Base-by-base conservation (phyloP, 2,888 invertebrate genomes). In the Malthinus flaveolus region DNA sequence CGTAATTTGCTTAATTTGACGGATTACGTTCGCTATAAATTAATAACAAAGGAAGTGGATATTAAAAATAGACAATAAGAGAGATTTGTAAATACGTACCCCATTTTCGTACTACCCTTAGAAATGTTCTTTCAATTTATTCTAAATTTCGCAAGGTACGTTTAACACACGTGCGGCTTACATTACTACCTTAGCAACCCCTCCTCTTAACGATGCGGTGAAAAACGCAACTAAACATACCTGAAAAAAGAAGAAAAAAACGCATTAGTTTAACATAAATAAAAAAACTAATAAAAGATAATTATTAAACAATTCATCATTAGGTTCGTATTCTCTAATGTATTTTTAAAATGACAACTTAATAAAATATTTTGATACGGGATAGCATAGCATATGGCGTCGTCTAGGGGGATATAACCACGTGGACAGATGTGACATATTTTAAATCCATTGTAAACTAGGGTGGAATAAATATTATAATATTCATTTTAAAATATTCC, bases 401-500 rank as follows among this genome's bases (percentile, higher is more conserved):
- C 62, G 64, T 63, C 67, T 61, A 59, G 67, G 68, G 68, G 67
- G 56, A 60, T 59, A 65, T 65, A 68, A 67, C 67, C 66, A 66
- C 61, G 62, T 62, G 63, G 67, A 66, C 68, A 68, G 68, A 68
- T 68, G 68, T 63, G 68, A 66, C 68, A 68, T 65, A 67, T 64
- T 68, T 68, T 67, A 68, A 68, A 67, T 61, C 56, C 56, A 57
- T 54, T 57, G 57, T 61, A 61, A 61, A 60, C 56, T 56, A 45
- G 60, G 60, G 60, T 60, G 56, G 51, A 46, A 56, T 59, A 54
- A 54, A 59, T 59, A 59, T 57, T 23, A 57, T 57, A 58, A 37
- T 52, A 58, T 52, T 58, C 44, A 36, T 49, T 55, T 56, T 49
- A 33, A 49, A 15, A 42, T 42, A 42, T 42, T 42, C 39, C 23